A percentile compares a stretch with the other conserved stretches of the same genome.
Conservation (phyloP, 1,140 invertebrate species). For the Agraylea sexmaculata region DNA sequence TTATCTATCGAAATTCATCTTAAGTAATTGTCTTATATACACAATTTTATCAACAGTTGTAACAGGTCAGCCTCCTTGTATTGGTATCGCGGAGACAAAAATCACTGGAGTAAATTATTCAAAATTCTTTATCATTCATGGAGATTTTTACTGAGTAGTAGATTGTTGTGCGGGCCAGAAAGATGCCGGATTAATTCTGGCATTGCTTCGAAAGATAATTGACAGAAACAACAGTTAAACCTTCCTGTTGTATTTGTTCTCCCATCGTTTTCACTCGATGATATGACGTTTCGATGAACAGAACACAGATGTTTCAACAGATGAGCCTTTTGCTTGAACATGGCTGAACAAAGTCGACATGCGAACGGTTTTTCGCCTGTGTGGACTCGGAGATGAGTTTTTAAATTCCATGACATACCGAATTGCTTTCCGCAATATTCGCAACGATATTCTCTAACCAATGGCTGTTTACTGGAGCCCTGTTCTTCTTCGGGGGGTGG, state of each 20-base stretch:
- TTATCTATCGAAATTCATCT: no score
- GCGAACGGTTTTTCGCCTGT: slow-evolving; percentile 81
- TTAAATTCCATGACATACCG: slow-evolving; percentile 81
- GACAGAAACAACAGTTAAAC: slow-evolving; percentile 78
- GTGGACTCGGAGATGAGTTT: slow-evolving; percentile 73
- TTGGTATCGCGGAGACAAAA: slow-evolving; percentile 14
- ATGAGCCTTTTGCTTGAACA: slow-evolving; percentile 83
- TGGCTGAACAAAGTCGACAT: slow-evolving; percentile 72
- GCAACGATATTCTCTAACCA: slow-evolving; percentile 70
- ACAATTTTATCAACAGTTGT: slow-evolving; percentile 22
- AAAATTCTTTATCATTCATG: slow-evolving; percentile 47
- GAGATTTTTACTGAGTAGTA: slow-evolving; percentile 73
- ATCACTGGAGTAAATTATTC: slow-evolving; percentile 18
- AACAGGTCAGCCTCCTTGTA: slow-evolving; percentile 17
- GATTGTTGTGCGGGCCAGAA: slow-evolving; percentile 73
- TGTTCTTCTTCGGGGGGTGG: slow-evolving; percentile 37
- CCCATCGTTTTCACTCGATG: slow-evolving; percentile 55
- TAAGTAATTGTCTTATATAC: no score
- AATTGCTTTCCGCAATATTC: slow-evolving; percentile 82
- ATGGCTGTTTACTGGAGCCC: slow-evolving; percentile 42
- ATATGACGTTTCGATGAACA: slow-evolving; percentile 73
- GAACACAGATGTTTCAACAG: slow-evolving; percentile 74
- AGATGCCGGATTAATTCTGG: slow-evolving; percentile 74
- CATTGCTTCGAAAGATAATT: slow-evolving; percentile 67
- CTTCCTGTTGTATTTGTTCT: slow-evolving; percentile 47